phyloP scores from a whole-genome alignment of 2,113 vertebrate species.

The Callipepla squamata region DNA sequence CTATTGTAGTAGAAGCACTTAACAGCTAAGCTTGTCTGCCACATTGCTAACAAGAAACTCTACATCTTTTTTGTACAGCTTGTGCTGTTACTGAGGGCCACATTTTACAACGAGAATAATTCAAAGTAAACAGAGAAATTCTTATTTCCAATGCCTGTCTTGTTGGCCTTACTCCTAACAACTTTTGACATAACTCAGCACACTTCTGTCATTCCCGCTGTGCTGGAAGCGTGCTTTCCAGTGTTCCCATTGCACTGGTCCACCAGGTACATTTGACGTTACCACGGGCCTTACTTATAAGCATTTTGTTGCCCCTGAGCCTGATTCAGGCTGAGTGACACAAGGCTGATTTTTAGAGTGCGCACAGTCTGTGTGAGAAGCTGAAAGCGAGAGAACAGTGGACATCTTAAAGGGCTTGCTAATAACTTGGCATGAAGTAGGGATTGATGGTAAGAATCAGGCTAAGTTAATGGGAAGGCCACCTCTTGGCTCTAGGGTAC shows the following conservation, averaged over 20 bases:
- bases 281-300: background rate
- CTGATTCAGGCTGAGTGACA: background rate
- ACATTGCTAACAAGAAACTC: background rate
- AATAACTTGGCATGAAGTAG: background rate
- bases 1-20: background rate
- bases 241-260: background rate
- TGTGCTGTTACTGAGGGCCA: background rate
- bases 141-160: background rate
- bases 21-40: background rate
- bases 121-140: background rate
- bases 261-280: background rate
- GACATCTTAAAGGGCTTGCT: background rate
- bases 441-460: background rate
- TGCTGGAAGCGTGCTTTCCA: background rate
- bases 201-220: background rate
- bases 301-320: background rate
- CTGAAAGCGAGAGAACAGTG: background rate
- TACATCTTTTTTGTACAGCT: background rate
- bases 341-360: background rate
- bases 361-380: accelerated
- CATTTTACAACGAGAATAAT: background rate
- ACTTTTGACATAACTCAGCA: background rate
- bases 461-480: background rate
- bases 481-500: background rate
- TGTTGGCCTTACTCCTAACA: background rate